A percentile compares a stretch with the other conserved stretches of the same genome.
These are phyloP conservation scores for Pararge aegeria DNA, from an alignment of 1,140 invertebrate species.

Conservation along the genomic window DNA sequence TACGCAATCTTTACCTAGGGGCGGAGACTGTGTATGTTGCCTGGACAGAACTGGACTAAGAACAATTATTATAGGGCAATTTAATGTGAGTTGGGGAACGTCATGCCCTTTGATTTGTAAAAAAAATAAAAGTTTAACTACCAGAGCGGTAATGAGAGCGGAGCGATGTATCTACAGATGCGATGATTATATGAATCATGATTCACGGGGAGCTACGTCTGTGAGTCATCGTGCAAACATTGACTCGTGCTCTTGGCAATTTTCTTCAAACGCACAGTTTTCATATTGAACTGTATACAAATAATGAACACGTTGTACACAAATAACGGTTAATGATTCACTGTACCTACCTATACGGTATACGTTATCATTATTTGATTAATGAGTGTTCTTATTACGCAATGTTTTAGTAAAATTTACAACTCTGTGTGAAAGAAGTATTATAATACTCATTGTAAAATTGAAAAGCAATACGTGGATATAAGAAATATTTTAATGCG, in stretches of 20 bases:
- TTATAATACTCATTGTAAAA: too few relatives aligned
- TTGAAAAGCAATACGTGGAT: too few relatives aligned
- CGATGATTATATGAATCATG: slow-evolving; percentile 28
- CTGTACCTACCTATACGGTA: not conserved
- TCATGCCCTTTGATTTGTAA: not conserved
- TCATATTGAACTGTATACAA: not conserved
- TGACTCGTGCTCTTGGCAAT: slow-evolving; percentile 32
- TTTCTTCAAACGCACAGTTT: slow-evolving; percentile 13
- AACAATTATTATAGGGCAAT: too few relatives aligned
- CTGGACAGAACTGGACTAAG: too few relatives aligned
- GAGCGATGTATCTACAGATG: slow-evolving; percentile 17
- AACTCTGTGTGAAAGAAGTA: too few relatives aligned
- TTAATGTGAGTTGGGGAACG: too few relatives aligned
- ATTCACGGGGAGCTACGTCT: slow-evolving; percentile 39
- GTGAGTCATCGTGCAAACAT: slow-evolving; percentile 44
- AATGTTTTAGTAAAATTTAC: not conserved
- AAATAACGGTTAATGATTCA: slow-evolving; percentile 1
- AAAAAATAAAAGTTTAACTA: slow-evolving; percentile 3
- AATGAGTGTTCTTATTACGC: not conserved
- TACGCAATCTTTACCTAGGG: too few relatives aligned
- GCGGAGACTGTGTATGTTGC: too few relatives aligned
- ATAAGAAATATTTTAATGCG: too few relatives aligned
- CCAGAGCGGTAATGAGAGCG: slow-evolving; percentile 13
- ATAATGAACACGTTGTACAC: slow-evolving; percentile 1
- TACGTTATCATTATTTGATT: not conserved